These are phyloP conservation scores for Nothocercus nigrocapillus DNA, from an alignment of 2,113 vertebrate genomes.

Conservation along the genomic window DNA sequence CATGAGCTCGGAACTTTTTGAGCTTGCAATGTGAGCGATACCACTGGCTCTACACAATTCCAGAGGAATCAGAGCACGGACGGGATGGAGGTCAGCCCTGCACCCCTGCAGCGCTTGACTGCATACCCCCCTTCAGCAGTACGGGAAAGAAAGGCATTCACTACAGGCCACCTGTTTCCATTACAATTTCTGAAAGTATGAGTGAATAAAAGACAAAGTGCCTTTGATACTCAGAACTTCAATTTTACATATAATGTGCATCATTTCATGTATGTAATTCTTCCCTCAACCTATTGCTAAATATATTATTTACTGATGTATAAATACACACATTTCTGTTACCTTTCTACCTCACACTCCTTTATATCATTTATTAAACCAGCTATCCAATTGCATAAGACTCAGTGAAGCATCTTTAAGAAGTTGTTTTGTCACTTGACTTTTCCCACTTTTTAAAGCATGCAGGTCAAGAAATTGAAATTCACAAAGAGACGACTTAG, in stretches of 20 bases:
- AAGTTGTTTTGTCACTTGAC: not conserved
- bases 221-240: not conserved
- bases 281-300: not conserved
- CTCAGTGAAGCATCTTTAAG: not conserved
- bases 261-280: not conserved
- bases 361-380: not conserved
- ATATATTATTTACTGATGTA: not conserved
- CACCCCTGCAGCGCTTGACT: not conserved
- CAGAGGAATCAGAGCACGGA: not conserved
- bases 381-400: not conserved
- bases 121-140: not conserved
- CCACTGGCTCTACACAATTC: not conserved
- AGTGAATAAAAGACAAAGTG: accelerated
- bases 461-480: not conserved
- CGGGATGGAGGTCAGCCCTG: not conserved
- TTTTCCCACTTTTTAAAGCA: not conserved
- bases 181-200: accelerated
- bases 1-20: accelerated
- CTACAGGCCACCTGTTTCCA: not conserved
- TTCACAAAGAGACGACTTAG: not conserved
- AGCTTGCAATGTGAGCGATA: not conserved
- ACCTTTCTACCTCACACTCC: not conserved
- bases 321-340: not conserved
- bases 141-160: accelerated
- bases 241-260: not conserved